A percentile compares a stretch with the other conserved stretches of the same genome.
Evolutionary conservation across 30 jellyfish, hydroid and myxozoan species (phyloP).

Genomic region (Hydractinia symbiolongicarpus): DNA sequence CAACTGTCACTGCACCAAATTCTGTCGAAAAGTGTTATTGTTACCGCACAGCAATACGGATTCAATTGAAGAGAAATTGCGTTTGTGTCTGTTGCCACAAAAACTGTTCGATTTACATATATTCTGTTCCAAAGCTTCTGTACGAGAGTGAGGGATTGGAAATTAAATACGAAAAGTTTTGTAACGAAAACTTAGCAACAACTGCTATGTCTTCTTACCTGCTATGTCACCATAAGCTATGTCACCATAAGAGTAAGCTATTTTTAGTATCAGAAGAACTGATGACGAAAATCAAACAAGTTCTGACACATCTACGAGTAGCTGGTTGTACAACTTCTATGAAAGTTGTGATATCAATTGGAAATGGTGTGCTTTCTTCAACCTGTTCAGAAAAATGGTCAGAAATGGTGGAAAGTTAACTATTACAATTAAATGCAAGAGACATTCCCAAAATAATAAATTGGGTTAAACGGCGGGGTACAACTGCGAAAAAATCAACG

Average conservation of each 20-base stretch:
- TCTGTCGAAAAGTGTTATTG: too few species aligned
- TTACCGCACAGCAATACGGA: too few species aligned
- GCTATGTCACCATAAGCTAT: background rate
- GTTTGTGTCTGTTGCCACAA: too few species aligned
- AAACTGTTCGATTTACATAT: too few species aligned
- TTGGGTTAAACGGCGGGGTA: slow-evolving; percentile 4
- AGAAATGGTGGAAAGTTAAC: slow-evolving; percentile 3
- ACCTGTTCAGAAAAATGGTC: background rate
- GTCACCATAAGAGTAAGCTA: background rate
- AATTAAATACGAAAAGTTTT: background rate
- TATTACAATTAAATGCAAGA: slow-evolving; percentile 1
- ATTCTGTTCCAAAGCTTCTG: too few species aligned
- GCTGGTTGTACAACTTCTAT: background rate
- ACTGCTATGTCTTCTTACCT: background rate
- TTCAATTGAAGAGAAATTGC: too few species aligned
- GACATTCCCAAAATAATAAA: background rate
- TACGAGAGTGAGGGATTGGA: background rate
- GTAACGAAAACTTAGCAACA: background rate
- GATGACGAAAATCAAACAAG: slow-evolving; percentile 2
- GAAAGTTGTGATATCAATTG: slow-evolving; percentile 8
- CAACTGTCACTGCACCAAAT: too few species aligned
- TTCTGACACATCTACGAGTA: background rate
- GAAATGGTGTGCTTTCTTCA: slow-evolving; percentile 8
- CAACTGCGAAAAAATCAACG: slow-evolving; percentile 3
- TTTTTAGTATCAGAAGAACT: background rate